Evolutionary conservation across 2,797 vertebrate genomes (phyloP).

Genomic region (Cichlasoma orientale): DNA sequence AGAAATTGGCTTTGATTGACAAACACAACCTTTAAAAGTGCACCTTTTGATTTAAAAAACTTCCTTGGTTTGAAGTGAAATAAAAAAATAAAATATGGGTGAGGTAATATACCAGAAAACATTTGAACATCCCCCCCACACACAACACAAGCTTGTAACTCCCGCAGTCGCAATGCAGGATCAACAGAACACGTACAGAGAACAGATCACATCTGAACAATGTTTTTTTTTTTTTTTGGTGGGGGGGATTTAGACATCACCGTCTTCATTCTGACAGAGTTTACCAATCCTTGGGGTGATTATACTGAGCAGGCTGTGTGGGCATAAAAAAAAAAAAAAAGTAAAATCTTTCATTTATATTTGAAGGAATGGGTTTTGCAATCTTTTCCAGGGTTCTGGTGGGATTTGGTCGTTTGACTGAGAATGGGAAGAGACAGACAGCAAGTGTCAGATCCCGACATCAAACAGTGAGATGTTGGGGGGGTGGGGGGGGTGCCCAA

Average conservation of each 20-base stretch:
- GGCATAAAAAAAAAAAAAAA: fast-evolving
- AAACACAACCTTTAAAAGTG: background rate
- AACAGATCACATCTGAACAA: conserved; percentile 18
- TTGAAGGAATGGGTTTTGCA: conserved; percentile 37
- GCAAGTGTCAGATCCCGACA: conserved; percentile 62
- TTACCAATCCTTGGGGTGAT: conserved; percentile 39
- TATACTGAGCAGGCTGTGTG: conserved; percentile 17
- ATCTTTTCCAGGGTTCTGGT: conserved; percentile 31
- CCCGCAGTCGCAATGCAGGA: background rate
- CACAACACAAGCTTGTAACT: background rate
- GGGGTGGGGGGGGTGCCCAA: conserved; percentile 14
- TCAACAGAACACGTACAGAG: background rate
- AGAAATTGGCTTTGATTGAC: background rate
- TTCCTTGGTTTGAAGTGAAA: background rate
- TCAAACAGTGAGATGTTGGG: conserved; percentile 54
- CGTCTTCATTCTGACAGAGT: conserved; percentile 42
- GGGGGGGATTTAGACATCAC: conserved; percentile 25
- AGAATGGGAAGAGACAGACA: conserved; percentile 46
- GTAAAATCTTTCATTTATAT: conserved; percentile 36
- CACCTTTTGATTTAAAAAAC: background rate
- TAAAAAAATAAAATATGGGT: background rate
- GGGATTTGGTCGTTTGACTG: conserved; percentile 55
- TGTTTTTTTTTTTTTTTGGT: background rate
- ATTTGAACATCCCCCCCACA: background rate
- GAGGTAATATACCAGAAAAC: background rate